phyloP scores from a whole-genome alignment of 2,113 vertebrate genomes.

The Triplophysa dalaica region DNA sequence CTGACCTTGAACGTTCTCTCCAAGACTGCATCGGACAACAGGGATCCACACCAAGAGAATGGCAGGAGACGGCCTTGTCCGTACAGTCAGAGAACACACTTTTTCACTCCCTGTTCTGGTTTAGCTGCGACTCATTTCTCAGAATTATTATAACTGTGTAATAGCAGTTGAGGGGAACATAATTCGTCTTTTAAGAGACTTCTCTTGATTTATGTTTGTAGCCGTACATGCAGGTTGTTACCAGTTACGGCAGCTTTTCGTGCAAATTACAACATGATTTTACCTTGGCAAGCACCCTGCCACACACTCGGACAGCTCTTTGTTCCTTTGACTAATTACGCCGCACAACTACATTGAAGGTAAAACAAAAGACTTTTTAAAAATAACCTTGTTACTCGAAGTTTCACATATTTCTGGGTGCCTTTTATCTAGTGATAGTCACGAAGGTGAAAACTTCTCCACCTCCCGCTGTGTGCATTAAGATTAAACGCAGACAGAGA shows the following conservation, averaged over 20 bases:
- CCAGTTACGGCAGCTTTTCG: neutral
- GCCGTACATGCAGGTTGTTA: no score
- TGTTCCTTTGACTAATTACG: neutral
- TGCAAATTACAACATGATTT: neutral
- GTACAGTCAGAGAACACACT: neutral
- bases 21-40: slow-evolving; percentile 8
- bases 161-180: neutral
- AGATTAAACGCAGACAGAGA: slow-evolving; percentile 5
- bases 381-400: neutral
- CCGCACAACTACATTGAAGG: neutral
- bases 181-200: no score
- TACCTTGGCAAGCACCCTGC: neutral
- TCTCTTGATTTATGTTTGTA: no score
- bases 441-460: neutral
- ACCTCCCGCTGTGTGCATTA: slow-evolving; percentile 18
- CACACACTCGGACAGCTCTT: neutral
- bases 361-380: slow-evolving; percentile 1
- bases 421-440: neutral
- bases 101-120: neutral
- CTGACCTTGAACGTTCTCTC: neutral
- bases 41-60: neutral
- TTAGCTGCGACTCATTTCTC: neutral
- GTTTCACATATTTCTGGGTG: neutral
- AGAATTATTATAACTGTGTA: neutral
- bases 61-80: neutral